Percentiles rank a stretch among this genome's conserved stretches.
Conservation (phyloP, 1,140 invertebrate genomes). For the Venturia canescens region DNA sequence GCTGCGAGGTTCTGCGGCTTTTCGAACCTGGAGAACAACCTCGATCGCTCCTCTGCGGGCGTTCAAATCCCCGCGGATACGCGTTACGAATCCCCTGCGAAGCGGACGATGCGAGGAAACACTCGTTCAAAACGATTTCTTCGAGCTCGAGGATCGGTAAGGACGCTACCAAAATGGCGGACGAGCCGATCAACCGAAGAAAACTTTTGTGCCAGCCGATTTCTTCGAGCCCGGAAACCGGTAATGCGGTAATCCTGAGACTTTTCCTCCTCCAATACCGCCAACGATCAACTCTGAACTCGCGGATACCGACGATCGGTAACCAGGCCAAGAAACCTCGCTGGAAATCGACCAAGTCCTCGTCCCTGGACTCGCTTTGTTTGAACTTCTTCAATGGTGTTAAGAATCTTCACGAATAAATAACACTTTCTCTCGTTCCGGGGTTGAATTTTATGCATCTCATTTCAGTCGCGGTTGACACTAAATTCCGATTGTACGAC, state of each 20-base stretch:
- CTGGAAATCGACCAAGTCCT: neutral
- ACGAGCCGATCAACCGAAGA: neutral
- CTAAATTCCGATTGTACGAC: neutral
- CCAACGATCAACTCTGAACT: neutral
- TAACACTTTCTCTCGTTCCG: neutral
- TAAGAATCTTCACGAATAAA: neutral
- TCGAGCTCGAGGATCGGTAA: neutral
- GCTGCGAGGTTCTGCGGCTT: neutral
- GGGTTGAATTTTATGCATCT: neutral
- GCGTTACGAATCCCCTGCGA: neutral
- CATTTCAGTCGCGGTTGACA: neutral
- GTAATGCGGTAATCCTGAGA: neutral
- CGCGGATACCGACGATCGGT: neutral
- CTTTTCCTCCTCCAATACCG: neutral
- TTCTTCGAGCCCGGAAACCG: neutral
- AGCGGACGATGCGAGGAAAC: neutral
- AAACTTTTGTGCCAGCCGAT: neutral
- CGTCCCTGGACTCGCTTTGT: neutral
- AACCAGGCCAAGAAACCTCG: neutral
- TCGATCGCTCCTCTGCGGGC: constrained; percentile 39
- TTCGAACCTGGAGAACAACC: neutral
- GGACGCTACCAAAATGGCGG: neutral
- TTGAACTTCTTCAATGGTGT: neutral
- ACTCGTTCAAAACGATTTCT: neutral
- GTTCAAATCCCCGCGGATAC: constrained; percentile 40